Evolutionary conservation across 1,140 invertebrate genomes (phyloP).

Genomic region (Drosophila grimshawi): DNA sequence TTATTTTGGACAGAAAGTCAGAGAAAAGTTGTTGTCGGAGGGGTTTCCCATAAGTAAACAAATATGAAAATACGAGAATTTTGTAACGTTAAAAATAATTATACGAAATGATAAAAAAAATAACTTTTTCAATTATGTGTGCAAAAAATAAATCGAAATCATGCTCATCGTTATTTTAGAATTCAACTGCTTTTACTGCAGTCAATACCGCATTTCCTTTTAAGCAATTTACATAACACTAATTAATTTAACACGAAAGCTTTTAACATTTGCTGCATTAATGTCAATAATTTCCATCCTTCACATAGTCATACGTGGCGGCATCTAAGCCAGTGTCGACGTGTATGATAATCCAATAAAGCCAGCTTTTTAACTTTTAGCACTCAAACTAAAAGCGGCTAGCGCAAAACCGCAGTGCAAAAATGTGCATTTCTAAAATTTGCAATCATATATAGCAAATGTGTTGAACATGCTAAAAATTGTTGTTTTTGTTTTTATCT

Average conservation of each 20-base stretch:
- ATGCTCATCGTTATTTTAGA: no score
- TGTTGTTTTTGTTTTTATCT: not conserved
- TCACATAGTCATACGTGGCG: not conserved
- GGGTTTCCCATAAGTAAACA: no score
- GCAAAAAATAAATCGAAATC: not conserved
- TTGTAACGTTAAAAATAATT: not conserved
- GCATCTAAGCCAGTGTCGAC: not conserved
- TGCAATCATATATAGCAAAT: not conserved
- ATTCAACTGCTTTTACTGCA: no score
- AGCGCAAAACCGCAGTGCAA: not conserved
- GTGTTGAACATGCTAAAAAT: slow-evolving; percentile 1
- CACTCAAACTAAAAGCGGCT: slow-evolving; percentile 4
- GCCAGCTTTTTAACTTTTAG: not conserved
- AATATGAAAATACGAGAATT: no score
- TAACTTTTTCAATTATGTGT: not conserved
- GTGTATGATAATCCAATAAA: slow-evolving; percentile 5
- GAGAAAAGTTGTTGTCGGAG: no score
- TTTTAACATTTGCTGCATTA: not conserved
- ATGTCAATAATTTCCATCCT: not conserved
- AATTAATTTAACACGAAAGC: not conserved
- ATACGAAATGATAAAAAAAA: not conserved
- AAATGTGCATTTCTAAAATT: not conserved
- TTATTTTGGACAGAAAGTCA: not conserved
- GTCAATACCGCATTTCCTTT: not conserved
- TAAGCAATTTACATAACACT: not conserved